Evolutionary conservation across 2,888 invertebrate genomes (phyloP).

Genomic region (Drosophila barbarae): DNA sequence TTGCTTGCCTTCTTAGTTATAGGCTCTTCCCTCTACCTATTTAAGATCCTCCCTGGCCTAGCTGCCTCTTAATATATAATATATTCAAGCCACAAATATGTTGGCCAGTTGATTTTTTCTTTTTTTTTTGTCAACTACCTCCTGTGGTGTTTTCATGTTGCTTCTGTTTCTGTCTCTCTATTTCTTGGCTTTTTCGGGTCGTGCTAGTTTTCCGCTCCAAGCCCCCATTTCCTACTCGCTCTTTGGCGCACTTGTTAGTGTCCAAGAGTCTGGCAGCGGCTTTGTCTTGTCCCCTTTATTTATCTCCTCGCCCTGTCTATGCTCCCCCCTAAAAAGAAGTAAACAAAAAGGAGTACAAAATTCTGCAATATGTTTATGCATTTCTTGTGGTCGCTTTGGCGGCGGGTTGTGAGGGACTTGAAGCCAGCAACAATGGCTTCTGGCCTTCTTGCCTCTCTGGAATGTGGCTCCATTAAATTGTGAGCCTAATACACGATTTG

Average conservation of each 20-base stretch:
- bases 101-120: conserved; percentile 14
- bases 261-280: conserved; percentile 23
- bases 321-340: background rate
- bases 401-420: conserved; percentile 36
- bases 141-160: conserved; percentile 48
- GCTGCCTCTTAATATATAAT: conserved; percentile 3
- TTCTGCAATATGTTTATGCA: conserved; percentile 66
- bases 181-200: conserved; percentile 28
- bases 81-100: conserved; percentile 8
- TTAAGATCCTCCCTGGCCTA: background rate
- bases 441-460: conserved; percentile 48
- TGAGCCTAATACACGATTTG: conserved; percentile 64
- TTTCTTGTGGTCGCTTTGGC: conserved; percentile 68
- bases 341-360: conserved; percentile 33
- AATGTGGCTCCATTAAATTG: conserved; percentile 73
- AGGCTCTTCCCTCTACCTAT: too few relatives aligned
- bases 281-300: conserved; percentile 43
- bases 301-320: conserved; percentile 5
- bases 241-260: conserved; percentile 30
- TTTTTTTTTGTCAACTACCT: conserved; percentile 44
- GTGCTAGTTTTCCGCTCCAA: conserved; percentile 23
- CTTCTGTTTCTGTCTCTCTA: conserved; percentile 43
- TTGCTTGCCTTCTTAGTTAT: background rate
- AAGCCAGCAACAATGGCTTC: conserved; percentile 61
- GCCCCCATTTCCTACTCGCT: background rate